A percentile compares a stretch with the other conserved stretches of the same genome.
These are phyloP conservation scores for Taenioides sp. DNA, from an alignment of 2,797 vertebrate genomes.

Conservation along the genomic window DNA sequence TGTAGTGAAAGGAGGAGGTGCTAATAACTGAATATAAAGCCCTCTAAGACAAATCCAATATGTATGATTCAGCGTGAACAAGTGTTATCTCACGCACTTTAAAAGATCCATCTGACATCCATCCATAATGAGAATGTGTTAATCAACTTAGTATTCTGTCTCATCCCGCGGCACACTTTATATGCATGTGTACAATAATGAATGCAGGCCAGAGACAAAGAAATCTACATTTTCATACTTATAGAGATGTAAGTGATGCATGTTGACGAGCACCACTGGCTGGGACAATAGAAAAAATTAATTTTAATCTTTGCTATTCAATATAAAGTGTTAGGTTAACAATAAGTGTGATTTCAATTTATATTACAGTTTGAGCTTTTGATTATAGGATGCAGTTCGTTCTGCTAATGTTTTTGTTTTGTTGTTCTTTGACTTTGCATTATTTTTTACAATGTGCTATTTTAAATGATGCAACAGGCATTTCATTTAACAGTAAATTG, in stretches of 20 bases:
- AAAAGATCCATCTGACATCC: conserved; percentile 21
- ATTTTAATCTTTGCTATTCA: not conserved
- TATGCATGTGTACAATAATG: not conserved
- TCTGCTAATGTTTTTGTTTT: too few species aligned
- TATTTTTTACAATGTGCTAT: too few species aligned
- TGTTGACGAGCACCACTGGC: not conserved
- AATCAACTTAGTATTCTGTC: conserved; percentile 17
- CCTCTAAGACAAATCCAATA: not conserved
- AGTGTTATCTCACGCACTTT: conserved; percentile 21
- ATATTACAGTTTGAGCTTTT: too few species aligned
- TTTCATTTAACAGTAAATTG: too few species aligned
- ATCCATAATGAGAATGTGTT: conserved; percentile 21
- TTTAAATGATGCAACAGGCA: too few species aligned
- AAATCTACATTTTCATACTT: not conserved
- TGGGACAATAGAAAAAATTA: not conserved
- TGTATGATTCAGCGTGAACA: conserved; percentile 25
- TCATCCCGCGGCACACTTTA: not conserved
- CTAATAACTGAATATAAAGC: conserved; percentile 42
- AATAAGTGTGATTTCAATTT: too few species aligned
- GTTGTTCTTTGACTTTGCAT: too few species aligned
- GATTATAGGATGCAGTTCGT: too few species aligned
- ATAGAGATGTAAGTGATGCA: not conserved
- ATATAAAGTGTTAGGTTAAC: too few species aligned
- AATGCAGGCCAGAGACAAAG: not conserved
- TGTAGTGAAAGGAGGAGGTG: conserved; percentile 29